Evolutionary conservation across 2,888 invertebrate species (phyloP).

Genomic region (Cyrtodaria siliqua): DNA sequence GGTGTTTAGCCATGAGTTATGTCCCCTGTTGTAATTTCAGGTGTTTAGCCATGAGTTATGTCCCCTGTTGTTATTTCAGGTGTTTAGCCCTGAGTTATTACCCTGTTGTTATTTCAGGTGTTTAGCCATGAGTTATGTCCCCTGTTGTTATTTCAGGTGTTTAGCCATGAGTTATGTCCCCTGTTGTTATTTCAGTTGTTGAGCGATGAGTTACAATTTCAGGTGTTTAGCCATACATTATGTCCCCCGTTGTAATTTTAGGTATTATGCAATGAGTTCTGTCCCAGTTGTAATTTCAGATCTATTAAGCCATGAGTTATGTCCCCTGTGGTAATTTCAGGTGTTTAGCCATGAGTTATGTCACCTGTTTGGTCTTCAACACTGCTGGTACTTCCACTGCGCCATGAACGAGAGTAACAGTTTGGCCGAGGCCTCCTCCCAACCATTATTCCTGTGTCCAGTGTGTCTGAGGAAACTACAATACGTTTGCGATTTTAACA

Average conservation of each 20-base stretch:
- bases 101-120: constrained; percentile 80
- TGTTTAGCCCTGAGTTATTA: too few relatives aligned
- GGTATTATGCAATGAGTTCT: background rate
- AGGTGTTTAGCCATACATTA: too few relatives aligned
- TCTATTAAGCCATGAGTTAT: too few relatives aligned
- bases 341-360: constrained; percentile 82
- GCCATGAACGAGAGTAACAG: constrained; percentile 84
- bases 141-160: too few relatives aligned
- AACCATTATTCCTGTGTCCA: constrained; percentile 84
- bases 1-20: too few relatives aligned
- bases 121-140: constrained; percentile 83
- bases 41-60: background rate
- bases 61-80: too few relatives aligned
- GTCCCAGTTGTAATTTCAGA: too few relatives aligned
- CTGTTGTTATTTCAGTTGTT: too few relatives aligned
- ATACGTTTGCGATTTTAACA: constrained; percentile 76
- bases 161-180: too few relatives aligned
- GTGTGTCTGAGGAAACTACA: constrained; percentile 84
- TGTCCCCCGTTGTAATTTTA: background rate
- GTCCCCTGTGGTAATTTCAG: too few relatives aligned
- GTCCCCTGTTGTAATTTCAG: background rate
- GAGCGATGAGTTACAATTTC: too few relatives aligned
- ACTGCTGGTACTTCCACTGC: constrained; percentile 83
- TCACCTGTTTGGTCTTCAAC: constrained; percentile 82
- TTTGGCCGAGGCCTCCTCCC: constrained; percentile 77